Conservation (phyloP, 2,113 vertebrate genomes). For the Sarotherodon lohbergeri region DNA sequence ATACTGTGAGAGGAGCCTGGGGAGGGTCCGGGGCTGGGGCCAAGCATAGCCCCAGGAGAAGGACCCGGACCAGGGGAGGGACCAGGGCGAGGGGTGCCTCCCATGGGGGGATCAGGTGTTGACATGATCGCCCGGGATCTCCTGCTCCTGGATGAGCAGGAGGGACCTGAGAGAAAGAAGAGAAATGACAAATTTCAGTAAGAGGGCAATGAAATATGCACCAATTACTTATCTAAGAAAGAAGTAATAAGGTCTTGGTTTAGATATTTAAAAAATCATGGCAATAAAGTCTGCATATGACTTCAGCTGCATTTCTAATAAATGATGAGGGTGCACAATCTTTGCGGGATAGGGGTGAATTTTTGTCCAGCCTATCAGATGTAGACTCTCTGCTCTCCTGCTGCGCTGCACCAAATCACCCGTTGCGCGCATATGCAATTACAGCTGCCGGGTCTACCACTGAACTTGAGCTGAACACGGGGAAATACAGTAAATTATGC, state of each 20-base stretch:
- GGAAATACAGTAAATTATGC: constrained; percentile 21
- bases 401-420: constrained; percentile 54
- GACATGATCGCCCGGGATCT: constrained; percentile 78
- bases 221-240: background rate
- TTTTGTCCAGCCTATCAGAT: background rate
- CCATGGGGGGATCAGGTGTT: constrained; percentile 87
- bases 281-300: background rate
- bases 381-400: background rate
- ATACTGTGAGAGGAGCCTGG: constrained; percentile 87
- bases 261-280: background rate
- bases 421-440: constrained; percentile 2
- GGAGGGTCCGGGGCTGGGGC: constrained; percentile 85
- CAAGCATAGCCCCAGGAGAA: constrained; percentile 85
- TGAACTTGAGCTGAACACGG: background rate
- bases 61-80: constrained; percentile 85
- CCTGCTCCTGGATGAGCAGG: constrained; percentile 33
- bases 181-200: background rate
- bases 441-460: constrained; percentile 9
- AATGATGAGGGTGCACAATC: background rate
- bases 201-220: background rate
- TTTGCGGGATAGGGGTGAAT: constrained; percentile 7
- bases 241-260: background rate
- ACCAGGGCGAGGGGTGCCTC: constrained; percentile 83
- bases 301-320: background rate
- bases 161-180: constrained; percentile 9